Evolutionary conservation across 2,888 invertebrate species (phyloP).

Genomic region (Exocentrus adspersus): DNA sequence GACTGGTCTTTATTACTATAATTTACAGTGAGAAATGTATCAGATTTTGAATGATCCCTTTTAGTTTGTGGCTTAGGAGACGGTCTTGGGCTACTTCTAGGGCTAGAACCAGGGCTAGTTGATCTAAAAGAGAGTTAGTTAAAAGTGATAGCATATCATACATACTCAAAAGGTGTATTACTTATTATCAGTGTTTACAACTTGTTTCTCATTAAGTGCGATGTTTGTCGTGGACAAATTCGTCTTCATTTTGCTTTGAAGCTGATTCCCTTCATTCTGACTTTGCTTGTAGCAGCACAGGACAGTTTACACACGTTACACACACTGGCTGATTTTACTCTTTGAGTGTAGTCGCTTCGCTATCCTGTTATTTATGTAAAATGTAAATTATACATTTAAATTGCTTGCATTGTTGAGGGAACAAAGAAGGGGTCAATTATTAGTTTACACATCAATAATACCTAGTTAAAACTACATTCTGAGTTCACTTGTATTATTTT

Average conservation of each 20-base stretch:
- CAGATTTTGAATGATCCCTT: constrained; percentile 58
- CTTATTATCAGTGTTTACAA: constrained; percentile 39
- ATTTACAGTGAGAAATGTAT: constrained; percentile 50
- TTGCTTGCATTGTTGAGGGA: constrained; percentile 6
- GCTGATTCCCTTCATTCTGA: constrained; percentile 30
- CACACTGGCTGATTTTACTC: too few relatives aligned
- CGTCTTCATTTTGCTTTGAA: constrained; percentile 47
- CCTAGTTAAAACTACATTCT: constrained; percentile 19
- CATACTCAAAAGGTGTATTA: constrained; percentile 20
- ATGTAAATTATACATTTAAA: constrained; percentile 7
- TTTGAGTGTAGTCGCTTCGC: constrained; percentile 1
- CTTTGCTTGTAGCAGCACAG: constrained; percentile 1
- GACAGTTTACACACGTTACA: constrained; percentile 11
- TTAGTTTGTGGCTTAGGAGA: constrained; percentile 64
- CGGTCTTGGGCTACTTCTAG: constrained; percentile 65
- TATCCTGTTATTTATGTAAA: not conserved
- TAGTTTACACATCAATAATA: too few relatives aligned
- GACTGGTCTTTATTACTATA: constrained; percentile 44
- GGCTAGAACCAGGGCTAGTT: constrained; percentile 62
- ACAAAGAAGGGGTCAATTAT: constrained; percentile 1
- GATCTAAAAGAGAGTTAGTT: constrained; percentile 52
- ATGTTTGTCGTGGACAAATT: constrained; percentile 49
- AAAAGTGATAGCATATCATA: constrained; percentile 14
- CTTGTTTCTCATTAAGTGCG: constrained; percentile 43
- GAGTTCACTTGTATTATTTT: too few relatives aligned